Conservation (phyloP, 2,113 vertebrate genomes). For the Calyptommatus sinebrachiatus region DNA sequence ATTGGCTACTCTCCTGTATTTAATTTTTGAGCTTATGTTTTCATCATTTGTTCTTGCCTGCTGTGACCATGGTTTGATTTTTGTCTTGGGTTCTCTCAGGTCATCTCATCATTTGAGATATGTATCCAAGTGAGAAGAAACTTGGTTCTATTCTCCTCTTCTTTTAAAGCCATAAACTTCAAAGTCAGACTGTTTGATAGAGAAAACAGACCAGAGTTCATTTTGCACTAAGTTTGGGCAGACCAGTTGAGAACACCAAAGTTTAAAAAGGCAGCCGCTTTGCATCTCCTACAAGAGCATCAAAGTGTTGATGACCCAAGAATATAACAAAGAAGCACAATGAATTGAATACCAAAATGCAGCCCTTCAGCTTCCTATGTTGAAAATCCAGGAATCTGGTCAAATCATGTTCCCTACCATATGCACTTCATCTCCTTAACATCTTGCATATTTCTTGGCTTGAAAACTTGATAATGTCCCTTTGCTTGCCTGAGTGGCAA, state of each 20-base stretch:
- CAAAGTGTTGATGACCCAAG: background rate
- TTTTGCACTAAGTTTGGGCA: background rate
- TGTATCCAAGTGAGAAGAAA: background rate
- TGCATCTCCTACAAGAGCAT: background rate
- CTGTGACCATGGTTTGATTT: background rate
- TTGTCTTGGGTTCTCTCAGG: constrained; percentile 22
- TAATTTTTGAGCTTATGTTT: background rate
- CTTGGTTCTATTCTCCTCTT: background rate
- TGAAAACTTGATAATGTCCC: background rate
- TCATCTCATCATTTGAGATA: constrained; percentile 30
- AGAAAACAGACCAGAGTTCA: rapidly evolving
- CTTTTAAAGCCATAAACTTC: constrained; percentile 7
- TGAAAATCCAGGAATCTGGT: too few relatives aligned
- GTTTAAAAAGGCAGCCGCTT: background rate
- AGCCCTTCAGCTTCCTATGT: background rate
- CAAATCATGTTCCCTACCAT: background rate
- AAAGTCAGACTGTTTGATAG: background rate
- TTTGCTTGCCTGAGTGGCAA: background rate
- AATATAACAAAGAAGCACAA: background rate
- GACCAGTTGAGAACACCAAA: background rate
- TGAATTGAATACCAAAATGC: background rate
- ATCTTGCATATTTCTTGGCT: background rate
- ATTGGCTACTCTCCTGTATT: constrained; percentile 22
- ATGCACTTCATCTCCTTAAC: background rate
- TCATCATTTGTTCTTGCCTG: background rate